A percentile compares a stretch with the other conserved stretches of the same genome.
phyloP scores from a whole-genome alignment of 2,113 vertebrate species.

The Patagioenas fasciata region DNA sequence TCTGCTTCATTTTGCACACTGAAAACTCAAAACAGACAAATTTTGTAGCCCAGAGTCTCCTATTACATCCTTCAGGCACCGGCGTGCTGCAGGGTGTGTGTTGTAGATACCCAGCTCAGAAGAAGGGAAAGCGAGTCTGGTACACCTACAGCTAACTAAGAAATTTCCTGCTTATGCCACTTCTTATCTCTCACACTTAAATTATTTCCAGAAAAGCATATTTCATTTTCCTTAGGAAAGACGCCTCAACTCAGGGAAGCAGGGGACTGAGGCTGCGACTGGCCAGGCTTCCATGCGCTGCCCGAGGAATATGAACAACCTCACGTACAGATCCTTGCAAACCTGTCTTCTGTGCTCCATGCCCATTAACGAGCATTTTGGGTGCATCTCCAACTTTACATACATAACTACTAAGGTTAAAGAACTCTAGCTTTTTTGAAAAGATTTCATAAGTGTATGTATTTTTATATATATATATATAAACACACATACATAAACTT shows the following conservation, averaged over 20 bases:
- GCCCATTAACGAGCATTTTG: background rate
- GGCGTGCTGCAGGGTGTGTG: background rate
- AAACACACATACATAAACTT: background rate
- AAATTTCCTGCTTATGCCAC: background rate
- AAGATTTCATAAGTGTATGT: background rate
- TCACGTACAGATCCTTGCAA: accelerated
- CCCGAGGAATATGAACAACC: accelerated
- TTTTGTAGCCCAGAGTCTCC: background rate
- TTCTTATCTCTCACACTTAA: background rate
- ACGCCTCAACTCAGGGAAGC: background rate
- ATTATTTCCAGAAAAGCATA: background rate
- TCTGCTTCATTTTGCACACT: background rate
- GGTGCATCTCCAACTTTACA: background rate
- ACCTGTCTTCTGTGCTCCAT: background rate
- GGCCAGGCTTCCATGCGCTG: accelerated
- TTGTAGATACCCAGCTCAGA: background rate
- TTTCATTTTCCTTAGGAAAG: background rate
- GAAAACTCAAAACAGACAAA: background rate
- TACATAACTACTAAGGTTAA: background rate
- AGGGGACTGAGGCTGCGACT: background rate
- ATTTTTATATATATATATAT: accelerated
- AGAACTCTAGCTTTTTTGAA: background rate
- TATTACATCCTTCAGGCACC: background rate
- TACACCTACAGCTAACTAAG: background rate
- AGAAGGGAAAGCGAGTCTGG: background rate